Percentiles rank a stretch among this genome's conserved stretches.
Conservation (phyloP, 1,140 invertebrate genomes). For the Heterodera carotae region DNA sequence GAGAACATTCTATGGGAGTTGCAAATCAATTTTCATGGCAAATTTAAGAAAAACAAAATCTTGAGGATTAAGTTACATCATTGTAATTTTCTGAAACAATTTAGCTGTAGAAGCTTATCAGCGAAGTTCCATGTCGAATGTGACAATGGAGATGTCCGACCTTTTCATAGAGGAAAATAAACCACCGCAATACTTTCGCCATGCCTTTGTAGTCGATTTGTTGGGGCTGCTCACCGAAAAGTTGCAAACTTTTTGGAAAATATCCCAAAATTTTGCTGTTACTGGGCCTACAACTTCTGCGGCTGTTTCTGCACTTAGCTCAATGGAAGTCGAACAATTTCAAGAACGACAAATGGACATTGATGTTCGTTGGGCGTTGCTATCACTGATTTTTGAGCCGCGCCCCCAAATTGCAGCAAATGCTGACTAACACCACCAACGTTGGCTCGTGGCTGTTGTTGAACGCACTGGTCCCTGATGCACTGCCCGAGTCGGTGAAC, state of each 20-base stretch:
- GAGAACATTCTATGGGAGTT: constrained; percentile 62
- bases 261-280: constrained; percentile 59
- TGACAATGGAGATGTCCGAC: not conserved
- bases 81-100: not conserved
- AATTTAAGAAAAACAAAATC: no score
- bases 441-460: constrained; percentile 60
- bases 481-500: constrained; percentile 49
- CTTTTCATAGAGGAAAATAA: constrained; percentile 5
- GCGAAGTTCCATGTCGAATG: not conserved
- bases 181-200: constrained; percentile 42
- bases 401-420: constrained; percentile 50
- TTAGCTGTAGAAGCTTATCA: not conserved
- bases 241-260: constrained; percentile 62
- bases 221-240: constrained; percentile 56
- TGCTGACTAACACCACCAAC: constrained; percentile 64
- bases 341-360: constrained; percentile 60
- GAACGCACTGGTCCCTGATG: constrained; percentile 58
- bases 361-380: constrained; percentile 44
- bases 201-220: constrained; percentile 55
- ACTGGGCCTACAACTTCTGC: constrained; percentile 16
- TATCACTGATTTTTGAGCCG: constrained; percentile 1
- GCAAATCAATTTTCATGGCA: constrained; percentile 48
- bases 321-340: constrained; percentile 42
- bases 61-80: no score
- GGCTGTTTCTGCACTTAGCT: not conserved